Evolutionary conservation across 2,888 invertebrate genomes (phyloP).

Genomic region (Drosophila longiperda): DNA sequence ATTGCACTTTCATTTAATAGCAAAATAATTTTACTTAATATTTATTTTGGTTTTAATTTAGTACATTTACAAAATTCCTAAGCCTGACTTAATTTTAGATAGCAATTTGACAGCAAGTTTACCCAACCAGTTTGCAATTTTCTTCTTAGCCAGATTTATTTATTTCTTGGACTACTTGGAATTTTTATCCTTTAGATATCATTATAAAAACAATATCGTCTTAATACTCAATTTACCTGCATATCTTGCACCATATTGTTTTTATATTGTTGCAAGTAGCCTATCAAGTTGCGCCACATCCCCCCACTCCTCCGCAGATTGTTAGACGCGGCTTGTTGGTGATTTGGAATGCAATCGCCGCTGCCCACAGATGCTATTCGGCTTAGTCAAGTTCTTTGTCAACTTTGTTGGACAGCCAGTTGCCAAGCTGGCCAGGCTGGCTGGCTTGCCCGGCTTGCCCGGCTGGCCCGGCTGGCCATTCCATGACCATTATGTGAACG

Average conservation of each 20-base stretch:
- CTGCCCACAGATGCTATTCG: conserved; percentile 37
- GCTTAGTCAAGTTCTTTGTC: conserved; percentile 75
- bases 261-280: not conserved
- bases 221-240: not conserved
- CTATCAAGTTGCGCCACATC: not conserved
- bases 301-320: not conserved
- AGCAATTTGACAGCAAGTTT: not conserved
- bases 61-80: not conserved
- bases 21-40: not conserved
- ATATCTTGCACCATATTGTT: not conserved
- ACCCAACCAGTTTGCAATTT: not conserved
- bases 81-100: not conserved
- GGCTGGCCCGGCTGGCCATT: conserved; percentile 14
- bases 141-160: not conserved
- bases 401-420: conserved; percentile 46
- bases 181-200: not conserved
- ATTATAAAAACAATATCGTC: not conserved
- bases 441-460: too few relatives aligned
- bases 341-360: conserved; percentile 47
- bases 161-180: not conserved
- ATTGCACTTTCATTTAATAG: not conserved
- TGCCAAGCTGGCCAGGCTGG: too few relatives aligned
- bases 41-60: not conserved
- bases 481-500: conserved; percentile 56
- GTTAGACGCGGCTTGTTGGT: not conserved